phyloP scores from a whole-genome alignment of 64 coral and sea anemone species.

The Hydrozoanthus tunicans region DNA sequence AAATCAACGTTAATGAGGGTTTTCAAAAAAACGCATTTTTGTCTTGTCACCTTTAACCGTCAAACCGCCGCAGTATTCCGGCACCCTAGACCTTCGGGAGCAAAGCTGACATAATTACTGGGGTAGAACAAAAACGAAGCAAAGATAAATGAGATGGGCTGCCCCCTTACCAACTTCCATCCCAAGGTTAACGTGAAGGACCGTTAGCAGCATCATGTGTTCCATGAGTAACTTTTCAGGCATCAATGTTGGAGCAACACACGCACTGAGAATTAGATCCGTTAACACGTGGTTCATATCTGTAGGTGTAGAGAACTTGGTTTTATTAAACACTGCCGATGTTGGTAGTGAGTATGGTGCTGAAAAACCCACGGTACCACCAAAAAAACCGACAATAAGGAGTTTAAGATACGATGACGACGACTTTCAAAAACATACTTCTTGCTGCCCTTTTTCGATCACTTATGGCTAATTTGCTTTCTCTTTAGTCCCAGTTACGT shows the following conservation, averaged over 20 bases:
- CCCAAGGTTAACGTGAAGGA: constrained; percentile 86
- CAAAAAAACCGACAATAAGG: background rate
- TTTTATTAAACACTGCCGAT: background rate
- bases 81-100: too few species aligned
- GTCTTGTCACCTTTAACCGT: too few species aligned
- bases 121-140: background rate
- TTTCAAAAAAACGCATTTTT: too few species aligned
- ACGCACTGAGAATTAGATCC: constrained; percentile 73
- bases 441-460: background rate
- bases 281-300: constrained; percentile 91
- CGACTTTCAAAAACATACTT: background rate
- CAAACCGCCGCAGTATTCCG: too few species aligned
- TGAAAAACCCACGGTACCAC: background rate
- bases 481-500: too few species aligned
- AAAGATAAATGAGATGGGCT: background rate
- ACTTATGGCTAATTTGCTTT: too few species aligned
- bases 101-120: too few species aligned
- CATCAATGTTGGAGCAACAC: constrained; percentile 86
- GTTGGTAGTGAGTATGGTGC: background rate
- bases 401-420: background rate
- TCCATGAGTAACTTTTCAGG: constrained; percentile 90
- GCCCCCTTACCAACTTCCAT: constrained; percentile 85
- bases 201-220: constrained; percentile 80
- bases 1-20: too few species aligned
- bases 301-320: constrained; percentile 16